These are phyloP conservation scores for Arnoldichthys spilopterus DNA, from an alignment of 2,797 vertebrate species.

Conservation along the genomic window DNA sequence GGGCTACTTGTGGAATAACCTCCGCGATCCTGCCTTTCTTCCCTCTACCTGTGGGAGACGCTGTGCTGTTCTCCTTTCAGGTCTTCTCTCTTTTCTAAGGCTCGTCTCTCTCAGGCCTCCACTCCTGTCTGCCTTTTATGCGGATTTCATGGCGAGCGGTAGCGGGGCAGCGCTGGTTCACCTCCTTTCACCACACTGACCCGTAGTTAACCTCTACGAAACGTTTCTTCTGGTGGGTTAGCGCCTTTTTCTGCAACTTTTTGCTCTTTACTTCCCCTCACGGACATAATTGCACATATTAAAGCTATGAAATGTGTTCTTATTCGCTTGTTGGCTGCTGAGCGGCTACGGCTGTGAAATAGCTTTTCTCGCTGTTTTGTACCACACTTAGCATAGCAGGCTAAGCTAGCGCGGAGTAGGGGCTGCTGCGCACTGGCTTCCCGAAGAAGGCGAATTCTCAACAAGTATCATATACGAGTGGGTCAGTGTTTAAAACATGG, in stretches of 20 bases:
- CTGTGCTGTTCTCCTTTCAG: neutral
- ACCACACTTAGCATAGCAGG: neutral
- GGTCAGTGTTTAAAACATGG: too few relatives aligned
- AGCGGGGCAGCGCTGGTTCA: slow-evolving; percentile 75
- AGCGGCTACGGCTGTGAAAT: neutral
- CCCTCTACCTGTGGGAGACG: slow-evolving; percentile 25
- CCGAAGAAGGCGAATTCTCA: neutral
- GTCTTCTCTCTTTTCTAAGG: neutral
- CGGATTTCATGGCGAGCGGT: slow-evolving; percentile 84
- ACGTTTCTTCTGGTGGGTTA: slow-evolving; percentile 48
- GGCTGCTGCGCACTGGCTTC: neutral
- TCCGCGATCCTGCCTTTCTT: neutral
- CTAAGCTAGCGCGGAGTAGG: neutral
- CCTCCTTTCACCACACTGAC: slow-evolving; percentile 47
- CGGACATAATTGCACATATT: neutral
- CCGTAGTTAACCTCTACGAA: slow-evolving; percentile 35
- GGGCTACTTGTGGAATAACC: too few relatives aligned
- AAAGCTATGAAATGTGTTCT: too few relatives aligned
- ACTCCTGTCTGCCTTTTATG: slow-evolving; percentile 79
- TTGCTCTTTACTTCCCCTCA: neutral
- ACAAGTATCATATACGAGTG: neutral
- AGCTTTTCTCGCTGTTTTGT: slow-evolving; percentile 1
- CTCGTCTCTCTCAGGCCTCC: slow-evolving; percentile 63
- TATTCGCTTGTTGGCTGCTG: neutral
- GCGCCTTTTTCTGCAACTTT: neutral